phyloP scores from a whole-genome alignment of 2,113 vertebrate genomes.

The Microcebus ravelobensis region DNA sequence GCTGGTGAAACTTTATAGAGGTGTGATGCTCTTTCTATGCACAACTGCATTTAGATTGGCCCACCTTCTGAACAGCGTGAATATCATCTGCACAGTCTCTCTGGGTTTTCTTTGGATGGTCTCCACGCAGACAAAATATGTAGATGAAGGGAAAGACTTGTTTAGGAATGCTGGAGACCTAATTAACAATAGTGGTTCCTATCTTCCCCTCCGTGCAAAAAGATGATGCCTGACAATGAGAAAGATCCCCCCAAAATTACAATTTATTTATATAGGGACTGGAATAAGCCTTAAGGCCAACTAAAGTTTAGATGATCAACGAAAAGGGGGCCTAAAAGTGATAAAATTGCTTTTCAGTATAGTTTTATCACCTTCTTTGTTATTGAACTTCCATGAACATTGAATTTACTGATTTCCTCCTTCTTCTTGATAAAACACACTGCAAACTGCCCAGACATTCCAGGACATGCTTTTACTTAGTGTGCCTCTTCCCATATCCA shows the following conservation, averaged over 20 bases:
- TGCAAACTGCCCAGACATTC: neutral
- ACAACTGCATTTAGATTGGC: neutral
- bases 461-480: neutral
- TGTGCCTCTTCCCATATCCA: neutral
- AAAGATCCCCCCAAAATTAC: neutral
- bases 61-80: neutral
- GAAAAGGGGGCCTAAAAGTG: neutral
- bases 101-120: neutral
- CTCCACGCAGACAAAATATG: neutral
- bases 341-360: neutral
- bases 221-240: neutral
- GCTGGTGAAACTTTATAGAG: neutral
- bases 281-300: neutral
- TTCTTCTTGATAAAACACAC: neutral
- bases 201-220: neutral
- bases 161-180: neutral
- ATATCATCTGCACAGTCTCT: neutral
- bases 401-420: neutral
- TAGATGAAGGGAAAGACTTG: neutral
- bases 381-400: neutral
- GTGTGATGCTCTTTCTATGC: rapidly evolving
- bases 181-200: neutral
- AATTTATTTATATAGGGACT: neutral
- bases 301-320: no score
- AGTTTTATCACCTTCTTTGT: neutral